phyloP scores from a whole-genome alignment of 2,113 vertebrate species.

The Scolopax mira region DNA sequence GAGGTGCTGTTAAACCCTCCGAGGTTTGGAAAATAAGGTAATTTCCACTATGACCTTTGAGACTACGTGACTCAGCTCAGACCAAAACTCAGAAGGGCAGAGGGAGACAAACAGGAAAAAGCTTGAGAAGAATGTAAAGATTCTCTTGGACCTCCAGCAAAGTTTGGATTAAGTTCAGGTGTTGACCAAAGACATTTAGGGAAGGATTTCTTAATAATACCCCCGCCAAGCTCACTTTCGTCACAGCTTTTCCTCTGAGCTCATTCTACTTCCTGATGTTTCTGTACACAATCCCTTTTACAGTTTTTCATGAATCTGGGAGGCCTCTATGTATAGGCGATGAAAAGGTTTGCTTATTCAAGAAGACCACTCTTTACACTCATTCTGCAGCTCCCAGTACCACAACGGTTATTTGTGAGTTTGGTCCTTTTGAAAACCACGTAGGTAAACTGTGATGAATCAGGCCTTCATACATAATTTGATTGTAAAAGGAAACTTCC shows the following conservation, averaged over 20 bases:
- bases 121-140: not conserved
- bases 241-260: constrained; percentile 18
- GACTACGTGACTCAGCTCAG: not conserved
- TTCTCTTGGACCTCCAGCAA: not conserved
- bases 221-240: not conserved
- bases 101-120: constrained; percentile 28
- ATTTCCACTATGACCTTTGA: not conserved
- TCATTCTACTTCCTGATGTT: not conserved
- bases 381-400: not conserved
- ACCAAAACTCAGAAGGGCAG: not conserved
- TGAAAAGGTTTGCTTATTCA: not conserved
- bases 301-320: not conserved
- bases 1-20: not conserved
- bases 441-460: not conserved
- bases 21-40: not conserved
- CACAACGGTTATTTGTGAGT: not conserved
- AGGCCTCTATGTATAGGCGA: not conserved
- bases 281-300: not conserved
- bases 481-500: not conserved
- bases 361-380: not conserved
- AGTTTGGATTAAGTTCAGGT: not conserved
- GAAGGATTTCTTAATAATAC: not conserved
- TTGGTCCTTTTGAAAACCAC: not conserved
- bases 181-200: not conserved
- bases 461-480: not conserved